Conservation (phyloP, 2,888 invertebrate genomes). For the Eupithecia dodoneata region DNA sequence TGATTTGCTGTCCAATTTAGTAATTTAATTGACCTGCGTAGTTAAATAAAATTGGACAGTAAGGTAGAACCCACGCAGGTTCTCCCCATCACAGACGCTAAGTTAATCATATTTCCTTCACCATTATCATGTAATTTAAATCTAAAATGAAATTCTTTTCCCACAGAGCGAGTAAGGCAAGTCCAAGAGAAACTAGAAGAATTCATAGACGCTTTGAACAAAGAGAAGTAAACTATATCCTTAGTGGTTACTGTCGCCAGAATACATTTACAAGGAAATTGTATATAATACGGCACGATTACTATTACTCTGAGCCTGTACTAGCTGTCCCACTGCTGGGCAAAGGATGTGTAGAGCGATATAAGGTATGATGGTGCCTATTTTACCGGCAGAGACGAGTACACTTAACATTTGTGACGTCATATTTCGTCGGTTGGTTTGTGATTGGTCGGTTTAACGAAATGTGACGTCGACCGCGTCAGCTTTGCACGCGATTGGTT, state of each 20-base stretch:
- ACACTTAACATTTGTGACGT: too few relatives aligned
- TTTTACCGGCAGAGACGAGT: too few relatives aligned
- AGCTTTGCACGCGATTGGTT: too few relatives aligned
- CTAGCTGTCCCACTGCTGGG: background rate
- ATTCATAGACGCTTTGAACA: constrained; percentile 98
- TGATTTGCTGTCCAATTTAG: background rate
- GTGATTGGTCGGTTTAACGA: too few relatives aligned
- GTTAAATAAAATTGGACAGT: too few relatives aligned
- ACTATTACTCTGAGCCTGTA: background rate
- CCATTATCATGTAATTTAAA: background rate
- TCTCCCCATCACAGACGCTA: too few relatives aligned
- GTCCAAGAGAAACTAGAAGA: constrained; percentile 99
- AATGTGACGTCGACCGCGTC: too few relatives aligned
- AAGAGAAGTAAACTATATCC: constrained; percentile 88
- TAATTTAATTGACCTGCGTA: too few relatives aligned
- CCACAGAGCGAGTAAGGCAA: constrained; percentile 94
- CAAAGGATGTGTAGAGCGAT: background rate
- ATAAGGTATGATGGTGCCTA: background rate
- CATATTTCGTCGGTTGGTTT: too few relatives aligned
- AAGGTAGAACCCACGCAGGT: too few relatives aligned
- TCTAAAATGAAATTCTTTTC: constrained; percentile 59
- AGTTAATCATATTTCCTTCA: too few relatives aligned
- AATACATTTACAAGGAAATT: background rate
- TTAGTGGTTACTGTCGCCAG: constrained; percentile 10
- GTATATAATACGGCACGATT: background rate